Base-by-base conservation (phyloP, 1,140 invertebrate genomes). In the Lordiphosa clarofinis region DNA sequence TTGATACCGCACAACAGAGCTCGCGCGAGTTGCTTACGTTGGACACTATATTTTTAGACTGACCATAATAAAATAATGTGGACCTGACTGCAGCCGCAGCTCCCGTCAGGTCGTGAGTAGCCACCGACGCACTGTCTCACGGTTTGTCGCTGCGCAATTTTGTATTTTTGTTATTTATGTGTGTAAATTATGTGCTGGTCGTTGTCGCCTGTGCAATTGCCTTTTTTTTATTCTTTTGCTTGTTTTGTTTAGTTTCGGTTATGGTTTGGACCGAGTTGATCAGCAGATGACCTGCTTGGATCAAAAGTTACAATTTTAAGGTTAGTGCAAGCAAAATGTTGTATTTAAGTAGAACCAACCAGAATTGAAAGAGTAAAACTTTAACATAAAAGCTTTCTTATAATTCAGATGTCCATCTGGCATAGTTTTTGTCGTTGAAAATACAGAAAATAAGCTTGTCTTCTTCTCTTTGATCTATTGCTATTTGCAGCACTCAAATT, bases 21-120 rank as follows among this genome's bases (percentile, higher is more conserved):
- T 56, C 56, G 63, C 47, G 15, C 9, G 43, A 52, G 73, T 69
- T 82, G 68, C 78, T 78, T 60, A 58, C 79, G 69, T 70, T 82
- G 73, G 78, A 72, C 78, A 33, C 78, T 66, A 47, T 82, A 82
- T 82, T 84, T 84, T 59, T 84, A 82, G 78, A 82, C 78, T 82
- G 76, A 76, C 76, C 78, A 84, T 69, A 69, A 78, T 81, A 81
- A 46, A 40, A 78, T 73, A 79, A 79, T 69, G 72, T 62, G 46
- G 52, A 84, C 60, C 73, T 84, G 64, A 35, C 54, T 40, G 64
- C 54, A 31, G 40, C 43, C 38, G 12, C 60, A 36, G 67, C 39
- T 24, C 0, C 21, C 21, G 21, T 24, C 71, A 57, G 62, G 54
- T 60, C 57, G 47, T 69, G 60, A 52, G 60, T 58, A 59, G 59